Base-by-base conservation (phyloP, 2,797 vertebrate species). In the Acanthurus leucopareius region DNA sequence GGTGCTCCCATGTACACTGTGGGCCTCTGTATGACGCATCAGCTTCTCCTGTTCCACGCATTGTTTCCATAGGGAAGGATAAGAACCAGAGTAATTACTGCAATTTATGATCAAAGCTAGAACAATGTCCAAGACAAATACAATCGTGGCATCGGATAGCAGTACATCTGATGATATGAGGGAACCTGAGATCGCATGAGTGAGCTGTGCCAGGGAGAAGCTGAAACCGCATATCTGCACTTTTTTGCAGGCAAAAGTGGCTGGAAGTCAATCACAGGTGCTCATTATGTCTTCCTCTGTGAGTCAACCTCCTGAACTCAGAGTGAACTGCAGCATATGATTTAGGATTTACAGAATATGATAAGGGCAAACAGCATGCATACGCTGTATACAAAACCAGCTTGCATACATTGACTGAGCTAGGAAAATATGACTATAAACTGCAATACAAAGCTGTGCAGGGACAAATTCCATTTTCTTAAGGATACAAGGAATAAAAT, bases 81-180 rank as follows among this genome's bases (percentile, higher is more conserved):
- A 91, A 91, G 86, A 84, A 85, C 83, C 77, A 16, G 77, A 93
- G 90, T 95, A 94, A 95, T 96, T 94, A 94, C 91, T 75, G 84
- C 94, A 93, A 92, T 93, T 93, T 88, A 81, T 88, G 94, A 95
- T 95, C 94, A 95, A 95, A 95, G 94, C 91, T 73, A 64, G 88
- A 94, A 92, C 91, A 88, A 94, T 90, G 92, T 94, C 94, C 94
- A 94, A 95, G 88, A 93, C 91, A 96, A 95, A 95, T 91, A 93
- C 80, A 88, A 90, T 73, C 45, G 76, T 72, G 88, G 91, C 93
- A 91, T 95, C 80, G 59, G 87, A 93, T 95, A 91, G 91, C 94
- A 77, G 86, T 61, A 66, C 64, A 80, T 92, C 83, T 90, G 91
- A 95, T 92, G 93, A 93, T 87, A 88, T 42, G 87, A 68, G 82